Conservation (phyloP, 2,113 vertebrate species). For the Xenus cinereus region DNA sequence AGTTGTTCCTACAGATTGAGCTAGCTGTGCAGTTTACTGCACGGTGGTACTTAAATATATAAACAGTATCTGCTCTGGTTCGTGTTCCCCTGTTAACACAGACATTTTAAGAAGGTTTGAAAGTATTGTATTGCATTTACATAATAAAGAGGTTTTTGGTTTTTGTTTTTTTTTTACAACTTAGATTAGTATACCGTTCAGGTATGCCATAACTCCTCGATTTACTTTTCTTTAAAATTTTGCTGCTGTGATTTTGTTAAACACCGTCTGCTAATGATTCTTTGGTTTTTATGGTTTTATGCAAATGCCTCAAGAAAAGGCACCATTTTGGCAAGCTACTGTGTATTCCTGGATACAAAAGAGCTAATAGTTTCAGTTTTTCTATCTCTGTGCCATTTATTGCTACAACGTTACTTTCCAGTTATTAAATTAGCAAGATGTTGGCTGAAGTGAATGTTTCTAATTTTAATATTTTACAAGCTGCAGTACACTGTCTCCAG, state of each 20-base stretch:
- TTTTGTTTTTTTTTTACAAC: not conserved
- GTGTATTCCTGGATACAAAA: not conserved
- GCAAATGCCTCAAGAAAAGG: not conserved
- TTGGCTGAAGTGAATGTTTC: not conserved
- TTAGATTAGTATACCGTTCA: not conserved
- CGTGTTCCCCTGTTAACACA: not conserved
- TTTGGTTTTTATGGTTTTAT: not conserved
- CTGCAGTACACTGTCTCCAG: accelerated
- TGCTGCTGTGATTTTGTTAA: not conserved
- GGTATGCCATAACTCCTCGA: not conserved
- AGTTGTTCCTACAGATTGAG: not conserved
- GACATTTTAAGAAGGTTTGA: not conserved
- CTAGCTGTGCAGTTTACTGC: not conserved
- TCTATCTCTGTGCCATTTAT: not conserved
- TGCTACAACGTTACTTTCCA: not conserved
- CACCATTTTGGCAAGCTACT: not conserved
- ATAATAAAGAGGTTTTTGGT: not conserved
- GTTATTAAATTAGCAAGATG: not conserved
- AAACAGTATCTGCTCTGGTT: not conserved
- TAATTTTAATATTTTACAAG: not conserved
- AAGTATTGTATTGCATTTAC: not conserved
- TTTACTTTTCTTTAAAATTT: not conserved
- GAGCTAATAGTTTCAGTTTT: not conserved
- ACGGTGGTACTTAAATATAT: not conserved
- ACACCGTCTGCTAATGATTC: not conserved